These are phyloP conservation scores for Micromussa lordhowensis DNA, from an alignment of 92 coral and sea anemone species.

Conservation along the genomic window DNA sequence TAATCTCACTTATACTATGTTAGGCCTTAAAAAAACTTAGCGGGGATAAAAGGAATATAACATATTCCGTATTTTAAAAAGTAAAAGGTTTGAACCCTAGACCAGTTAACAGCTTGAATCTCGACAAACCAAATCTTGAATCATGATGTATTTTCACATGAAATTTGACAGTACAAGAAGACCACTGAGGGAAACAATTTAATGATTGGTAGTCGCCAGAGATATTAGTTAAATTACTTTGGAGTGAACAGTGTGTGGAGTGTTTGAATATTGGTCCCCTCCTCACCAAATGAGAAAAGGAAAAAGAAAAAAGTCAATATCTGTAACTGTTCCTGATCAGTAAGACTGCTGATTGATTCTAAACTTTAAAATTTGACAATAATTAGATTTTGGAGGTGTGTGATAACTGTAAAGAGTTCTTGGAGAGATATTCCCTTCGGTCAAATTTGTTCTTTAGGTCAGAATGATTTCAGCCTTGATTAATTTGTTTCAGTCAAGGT, in stretches of 20 bases:
- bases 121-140: too few relatives aligned
- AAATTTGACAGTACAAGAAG: too few relatives aligned
- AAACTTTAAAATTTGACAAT: neutral
- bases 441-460: too few relatives aligned
- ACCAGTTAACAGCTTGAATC: too few relatives aligned
- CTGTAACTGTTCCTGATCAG: neutral
- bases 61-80: too few relatives aligned
- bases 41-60: neutral
- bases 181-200: too few relatives aligned
- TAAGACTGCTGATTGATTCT: neutral
- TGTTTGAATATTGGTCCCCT: neutral
- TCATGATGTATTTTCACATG: too few relatives aligned
- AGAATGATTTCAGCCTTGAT: too few relatives aligned
- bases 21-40: neutral
- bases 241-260: neutral
- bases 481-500: too few relatives aligned
- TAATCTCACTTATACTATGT: neutral
- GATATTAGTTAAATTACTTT: neutral
- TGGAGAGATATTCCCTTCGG: neutral
- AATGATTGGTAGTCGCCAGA: neutral
- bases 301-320: neutral
- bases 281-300: neutral
- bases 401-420: neutral
- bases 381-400: neutral
- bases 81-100: too few relatives aligned